Base-by-base conservation (phyloP, 2,113 vertebrate species). In the Odontophorus gujanensis region DNA sequence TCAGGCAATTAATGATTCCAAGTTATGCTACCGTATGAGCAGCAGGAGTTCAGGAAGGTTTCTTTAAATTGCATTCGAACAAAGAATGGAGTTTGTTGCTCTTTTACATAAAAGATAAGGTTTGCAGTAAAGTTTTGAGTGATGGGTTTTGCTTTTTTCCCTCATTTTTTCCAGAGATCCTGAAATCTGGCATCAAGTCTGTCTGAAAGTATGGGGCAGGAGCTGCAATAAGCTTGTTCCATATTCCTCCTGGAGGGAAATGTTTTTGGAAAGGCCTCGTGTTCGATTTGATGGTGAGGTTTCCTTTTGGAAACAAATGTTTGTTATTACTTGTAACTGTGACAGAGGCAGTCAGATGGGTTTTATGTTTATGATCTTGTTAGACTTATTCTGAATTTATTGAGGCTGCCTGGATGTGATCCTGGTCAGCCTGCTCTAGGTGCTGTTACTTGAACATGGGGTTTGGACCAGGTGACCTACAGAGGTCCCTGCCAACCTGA, bases 171-270 rank as follows among this genome's bases (percentile, higher is more conserved):
- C 65, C 96, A 99, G 99, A 97, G 99, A 99, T 94, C 98, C 99
- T 92, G 99, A 99, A 98, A 99, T 99, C 90, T 99, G 99, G 99
- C 99, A 98, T 57, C 98, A 96, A 53, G 99, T 99, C 72, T 99
- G 99, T 97, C 94, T 99, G 85, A 98, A 98, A 96, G 98, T 99
- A 66, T 99, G 99, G 99, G 99, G 99, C 83, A 98, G 99, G 88
- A 98, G 97, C 97, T 99, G 98, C 95, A 98, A 98, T 84, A 99
- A 99, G 95, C 95, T 98, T 83, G 96, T 98, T 89, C 98, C 99
- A 2, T 99, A 99, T 92, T 95, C 97, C 4, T 99, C 99, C 38
- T 99, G 99, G 99, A 99, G 99, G 92, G 98, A 99, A 86, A 99
- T 99, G 99, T 99, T 99, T 96, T 95, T 99, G 96, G 98, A 98